Base-by-base conservation (phyloP, 2,888 invertebrate genomes). In the Dasypogon diadema region DNA sequence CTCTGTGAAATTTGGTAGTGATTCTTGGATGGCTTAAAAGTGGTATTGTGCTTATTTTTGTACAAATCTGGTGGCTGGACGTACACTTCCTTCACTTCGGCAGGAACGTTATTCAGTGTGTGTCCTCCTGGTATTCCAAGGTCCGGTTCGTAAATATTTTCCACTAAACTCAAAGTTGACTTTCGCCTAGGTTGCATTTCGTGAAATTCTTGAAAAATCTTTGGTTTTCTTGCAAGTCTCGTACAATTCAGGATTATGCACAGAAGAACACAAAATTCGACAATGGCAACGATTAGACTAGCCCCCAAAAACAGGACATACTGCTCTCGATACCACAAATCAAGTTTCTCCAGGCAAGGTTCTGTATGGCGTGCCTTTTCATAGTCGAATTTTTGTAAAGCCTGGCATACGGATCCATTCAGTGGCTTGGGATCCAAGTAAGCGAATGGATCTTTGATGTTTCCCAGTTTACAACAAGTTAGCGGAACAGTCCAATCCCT, bases 281-380 rank as follows among this genome's bases (percentile, higher is more conserved):
- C 89, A n/a, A 93, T 83, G 0, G 92, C 91, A 18, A 92, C 86
- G 1, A 91, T 86, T 73, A 94, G 87, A 18, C 92, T 89, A 18
- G 90, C 89, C 2, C 89, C 87, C 81, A 94, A 87, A 79, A 94
- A 89, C 42, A 92, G 86, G 24, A 91, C 83, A 80, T 92, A 93
- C 80, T 94, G 94, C 76, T 92, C 89, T 75, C 92, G 89, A 82
- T 92, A 92, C 94, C 94, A 94, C 76, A 89, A 89, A 83, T 93
- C 92, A 74, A 94, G 85, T 83, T 89, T 89, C 30, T 87, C 88
- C 55, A 91, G 85, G 79, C 94, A 94, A 21, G 93, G 79, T 10
- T 82, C 82, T 1, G 82, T 84, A 55, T 84, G 83, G n/a, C 86
- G 84, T 56, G 83, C 81, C 18, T 83, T 81, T 42, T 83, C 81